phyloP scores from a whole-genome alignment of 2,888 invertebrate species.

The Opisthograptis luteolata region DNA sequence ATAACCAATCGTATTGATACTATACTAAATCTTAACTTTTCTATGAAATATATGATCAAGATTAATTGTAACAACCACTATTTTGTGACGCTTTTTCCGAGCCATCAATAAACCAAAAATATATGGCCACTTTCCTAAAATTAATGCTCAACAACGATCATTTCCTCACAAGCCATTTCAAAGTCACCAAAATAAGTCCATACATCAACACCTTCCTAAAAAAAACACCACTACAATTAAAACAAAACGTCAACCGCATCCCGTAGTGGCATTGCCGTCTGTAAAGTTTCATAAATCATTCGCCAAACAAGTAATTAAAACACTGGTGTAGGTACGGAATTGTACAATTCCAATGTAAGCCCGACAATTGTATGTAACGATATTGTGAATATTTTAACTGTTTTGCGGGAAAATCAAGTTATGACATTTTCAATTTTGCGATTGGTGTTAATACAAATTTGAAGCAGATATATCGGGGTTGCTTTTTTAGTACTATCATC shows the following conservation, averaged over 20 bases:
- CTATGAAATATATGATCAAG: too few species aligned
- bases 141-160: too few species aligned
- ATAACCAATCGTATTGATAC: too few species aligned
- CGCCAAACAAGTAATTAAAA: slow-evolving; percentile 83
- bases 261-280: slow-evolving; percentile 42
- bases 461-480: too few species aligned
- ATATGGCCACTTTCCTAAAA: too few species aligned
- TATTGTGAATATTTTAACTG: slow-evolving; percentile 8
- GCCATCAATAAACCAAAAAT: too few species aligned
- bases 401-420: slow-evolving; percentile 7
- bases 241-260: slow-evolving; percentile 18
- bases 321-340: slow-evolving; percentile 76
- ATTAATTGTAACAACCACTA: too few species aligned
- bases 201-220: neutral
- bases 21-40: too few species aligned
- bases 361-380: slow-evolving; percentile 20
- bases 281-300: slow-evolving; percentile 76
- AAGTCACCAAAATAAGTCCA: neutral
- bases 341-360: slow-evolving; percentile 74
- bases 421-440: neutral
- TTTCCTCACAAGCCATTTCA: neutral
- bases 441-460: neutral
- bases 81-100: too few species aligned
- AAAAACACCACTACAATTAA: slow-evolving; percentile 17
- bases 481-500: too few species aligned